Evolutionary conservation across 2,113 vertebrate species (phyloP), one percentile per base, ranked within the genome.

Genomic region (Crotalus tigris): DNA sequence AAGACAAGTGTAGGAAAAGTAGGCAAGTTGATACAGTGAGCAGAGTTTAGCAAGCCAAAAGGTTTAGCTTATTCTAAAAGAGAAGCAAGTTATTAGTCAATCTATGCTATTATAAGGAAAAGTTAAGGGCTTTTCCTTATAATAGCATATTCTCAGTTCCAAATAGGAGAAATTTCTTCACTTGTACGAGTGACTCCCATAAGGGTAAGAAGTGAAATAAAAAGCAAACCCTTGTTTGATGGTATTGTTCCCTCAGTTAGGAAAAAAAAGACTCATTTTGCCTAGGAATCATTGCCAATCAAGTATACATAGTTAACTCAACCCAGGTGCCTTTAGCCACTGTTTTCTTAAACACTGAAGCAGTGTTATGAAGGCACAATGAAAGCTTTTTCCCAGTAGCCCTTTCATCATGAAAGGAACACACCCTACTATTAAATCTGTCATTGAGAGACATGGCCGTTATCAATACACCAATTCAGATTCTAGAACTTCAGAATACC

Each of bases 1-100:
- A 97, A 97, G 95, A 98, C 98, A 98, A 98, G 98, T 98, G 98
- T 98, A 98, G 97, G 97, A 98, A 98, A 98, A 98, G 98, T 98
- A 97, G 98, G 98, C 98, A 98, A 98, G 99, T 98, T 88, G 53
- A n/a, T 29, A 8, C 17, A 19, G 29, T 29, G n/a, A 29, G 4
- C 39, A 69, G 29, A n/a, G 4, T 69, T 69, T 69, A 69, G 64
- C 64, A 69, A 81, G 33, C 75, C 69, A 39, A 2, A 81, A 17
- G 7, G 17, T 81, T 81, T 81, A 81, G 69, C 7, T 81, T 81
- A 81, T 39, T 39, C 33, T 81, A 39, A 81, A 39, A 81, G 33
- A 81, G 33, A 81, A 39, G 69, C 69, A 81, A 81, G 69, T 81
- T 81, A 81, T 75, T n/a, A 19, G 69, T 33, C 69, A 19, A 81